Percentiles rank a stretch among this genome's conserved stretches.
These are phyloP conservation scores for Andrena bucephala DNA, from an alignment of 2,888 invertebrate species.

Conservation along the genomic window DNA sequence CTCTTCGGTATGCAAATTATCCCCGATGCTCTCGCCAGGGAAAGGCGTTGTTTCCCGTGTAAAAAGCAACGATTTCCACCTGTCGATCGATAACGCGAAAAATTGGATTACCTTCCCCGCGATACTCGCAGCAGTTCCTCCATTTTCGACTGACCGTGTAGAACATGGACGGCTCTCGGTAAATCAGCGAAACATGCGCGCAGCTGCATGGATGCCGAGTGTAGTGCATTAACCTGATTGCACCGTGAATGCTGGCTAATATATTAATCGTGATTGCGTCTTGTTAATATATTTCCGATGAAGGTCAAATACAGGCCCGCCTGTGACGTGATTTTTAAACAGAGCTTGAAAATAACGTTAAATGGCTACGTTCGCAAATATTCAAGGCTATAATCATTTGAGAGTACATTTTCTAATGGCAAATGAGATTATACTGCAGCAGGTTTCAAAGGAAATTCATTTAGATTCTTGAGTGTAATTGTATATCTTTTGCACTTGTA, in stretches of 20 bases:
- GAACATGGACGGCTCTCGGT: slow-evolving; percentile 1
- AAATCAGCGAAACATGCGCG: slow-evolving; percentile 11
- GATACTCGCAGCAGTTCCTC: neutral
- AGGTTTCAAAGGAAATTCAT: too few relatives aligned
- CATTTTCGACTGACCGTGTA: slow-evolving; percentile 19
- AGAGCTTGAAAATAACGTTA: too few relatives aligned
- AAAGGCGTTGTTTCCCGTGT: neutral
- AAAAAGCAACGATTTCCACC: slow-evolving; percentile 18
- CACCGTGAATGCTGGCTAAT: slow-evolving; percentile 10
- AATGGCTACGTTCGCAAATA: too few relatives aligned
- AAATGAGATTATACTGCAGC: too few relatives aligned
- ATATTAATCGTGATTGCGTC: slow-evolving; percentile 35
- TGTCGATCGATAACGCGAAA: slow-evolving; percentile 26
- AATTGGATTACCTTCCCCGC: slow-evolving; percentile 4
- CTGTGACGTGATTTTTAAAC: neutral
- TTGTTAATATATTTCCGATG: neutral
- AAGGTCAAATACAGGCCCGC: neutral
- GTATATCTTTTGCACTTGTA: too few relatives aligned
- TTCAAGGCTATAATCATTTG: too few relatives aligned
- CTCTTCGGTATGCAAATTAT: slow-evolving; percentile 24
- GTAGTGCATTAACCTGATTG: slow-evolving; percentile 48
- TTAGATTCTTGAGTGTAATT: too few relatives aligned
- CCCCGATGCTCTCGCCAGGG: neutral
- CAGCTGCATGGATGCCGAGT: neutral
- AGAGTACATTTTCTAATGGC: too few relatives aligned